Percentiles rank a stretch among this genome's conserved stretches.
phyloP scores from a whole-genome alignment of 2,888 invertebrate species.

The Lasioglossum pauxillum region DNA sequence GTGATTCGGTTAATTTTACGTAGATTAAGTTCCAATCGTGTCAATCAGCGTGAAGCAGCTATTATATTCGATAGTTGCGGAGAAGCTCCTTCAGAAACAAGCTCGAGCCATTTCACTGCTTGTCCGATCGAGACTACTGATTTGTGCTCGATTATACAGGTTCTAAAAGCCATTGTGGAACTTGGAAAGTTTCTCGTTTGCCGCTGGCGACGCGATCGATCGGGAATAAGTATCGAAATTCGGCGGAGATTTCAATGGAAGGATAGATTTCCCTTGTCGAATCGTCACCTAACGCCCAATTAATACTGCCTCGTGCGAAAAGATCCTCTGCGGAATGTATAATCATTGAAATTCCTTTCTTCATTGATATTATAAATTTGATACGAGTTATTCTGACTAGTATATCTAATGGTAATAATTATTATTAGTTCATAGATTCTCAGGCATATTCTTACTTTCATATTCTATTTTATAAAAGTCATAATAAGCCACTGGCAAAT shows the following conservation, averaged over 20 bases:
- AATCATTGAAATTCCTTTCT: background rate
- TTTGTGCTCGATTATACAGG: slow-evolving; percentile 50
- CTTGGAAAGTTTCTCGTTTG: slow-evolving; percentile 42
- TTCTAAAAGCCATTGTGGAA: slow-evolving; percentile 46
- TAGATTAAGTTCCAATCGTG: slow-evolving; percentile 23
- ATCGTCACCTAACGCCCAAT: slow-evolving; percentile 17
- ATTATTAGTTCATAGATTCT: background rate
- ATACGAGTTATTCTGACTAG: background rate
- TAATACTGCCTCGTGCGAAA: background rate
- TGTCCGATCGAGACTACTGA: slow-evolving; percentile 57
- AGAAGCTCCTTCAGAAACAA: slow-evolving; percentile 49
- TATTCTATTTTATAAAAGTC: background rate
- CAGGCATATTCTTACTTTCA: too few relatives aligned
- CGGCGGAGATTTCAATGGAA: slow-evolving; percentile 56
- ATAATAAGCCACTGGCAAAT: background rate
- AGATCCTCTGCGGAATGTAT: background rate
- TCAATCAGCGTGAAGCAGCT: slow-evolving; percentile 43
- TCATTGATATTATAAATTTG: background rate
- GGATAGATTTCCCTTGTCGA: slow-evolving; percentile 3
- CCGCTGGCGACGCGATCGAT: slow-evolving; percentile 27
- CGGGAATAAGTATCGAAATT: slow-evolving; percentile 53
- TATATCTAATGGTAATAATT: background rate
- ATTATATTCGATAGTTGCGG: slow-evolving; percentile 52
- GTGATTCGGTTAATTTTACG: slow-evolving; percentile 1
- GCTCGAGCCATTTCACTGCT: slow-evolving; percentile 47